Evolutionary conservation across 2,113 vertebrate species (phyloP).

Genomic region (Paracanthobrama guichenoti): DNA sequence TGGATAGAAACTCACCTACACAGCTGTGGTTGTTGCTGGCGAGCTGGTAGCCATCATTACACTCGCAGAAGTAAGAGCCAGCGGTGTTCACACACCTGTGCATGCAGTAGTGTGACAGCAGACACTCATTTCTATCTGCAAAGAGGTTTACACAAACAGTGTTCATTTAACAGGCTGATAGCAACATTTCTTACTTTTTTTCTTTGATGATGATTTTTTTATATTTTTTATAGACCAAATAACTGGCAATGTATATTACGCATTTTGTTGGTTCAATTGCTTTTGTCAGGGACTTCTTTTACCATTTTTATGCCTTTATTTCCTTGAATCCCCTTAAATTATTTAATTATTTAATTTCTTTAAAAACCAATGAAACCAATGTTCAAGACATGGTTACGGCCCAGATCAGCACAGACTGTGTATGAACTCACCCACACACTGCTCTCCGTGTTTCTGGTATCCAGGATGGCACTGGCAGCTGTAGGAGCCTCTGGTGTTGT

Average conservation of each 20-base stretch:
- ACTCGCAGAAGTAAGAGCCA: constrained; percentile 94
- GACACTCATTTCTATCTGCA: constrained; percentile 90
- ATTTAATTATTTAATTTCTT: too few species aligned
- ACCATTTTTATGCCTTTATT: too few species aligned
- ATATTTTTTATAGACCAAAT: background rate
- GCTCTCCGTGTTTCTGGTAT: constrained; percentile 87
- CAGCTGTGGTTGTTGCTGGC: constrained; percentile 95
- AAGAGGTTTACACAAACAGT: constrained; percentile 44
- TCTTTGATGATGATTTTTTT: background rate
- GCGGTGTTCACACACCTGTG: constrained; percentile 91
- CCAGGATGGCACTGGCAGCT: constrained; percentile 86
- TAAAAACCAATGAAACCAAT: too few species aligned
- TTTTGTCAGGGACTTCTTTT: too few species aligned
- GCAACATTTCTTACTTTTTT: background rate
- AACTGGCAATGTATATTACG: too few species aligned
- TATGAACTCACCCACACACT: constrained; percentile 85
- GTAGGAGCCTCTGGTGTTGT: constrained; percentile 91
- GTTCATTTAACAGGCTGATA: background rate
- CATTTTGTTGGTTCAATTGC: too few species aligned
- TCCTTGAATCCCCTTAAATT: too few species aligned
- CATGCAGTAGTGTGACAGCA: constrained; percentile 86
- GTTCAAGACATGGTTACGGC: too few species aligned
- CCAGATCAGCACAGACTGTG: background rate
- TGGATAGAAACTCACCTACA: constrained; percentile 81
- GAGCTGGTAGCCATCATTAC: constrained; percentile 88